These are phyloP conservation scores for Stratiolaelaps scimitus DNA, from an alignment of 1,140 invertebrate genomes.

Conservation along the genomic window DNA sequence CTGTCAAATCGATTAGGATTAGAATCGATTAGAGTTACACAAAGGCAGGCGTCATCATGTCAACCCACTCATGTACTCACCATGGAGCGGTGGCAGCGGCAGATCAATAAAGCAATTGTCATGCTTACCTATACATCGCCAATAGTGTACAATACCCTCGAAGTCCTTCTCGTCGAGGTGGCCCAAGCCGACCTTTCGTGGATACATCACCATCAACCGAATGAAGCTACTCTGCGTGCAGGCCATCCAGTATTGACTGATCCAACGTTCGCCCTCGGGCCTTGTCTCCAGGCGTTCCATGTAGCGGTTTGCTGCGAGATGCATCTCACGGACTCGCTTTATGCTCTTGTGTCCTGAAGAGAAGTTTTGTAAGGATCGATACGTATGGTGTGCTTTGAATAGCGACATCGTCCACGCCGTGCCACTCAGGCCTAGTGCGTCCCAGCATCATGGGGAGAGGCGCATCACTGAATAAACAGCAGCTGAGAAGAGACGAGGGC, in stretches of 20 bases:
- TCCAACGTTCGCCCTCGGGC: constrained; percentile 34
- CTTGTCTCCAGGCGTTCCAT: constrained; percentile 5
- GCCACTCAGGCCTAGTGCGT: too few species aligned
- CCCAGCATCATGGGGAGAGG: too few species aligned
- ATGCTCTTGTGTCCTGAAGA: constrained; percentile 12
- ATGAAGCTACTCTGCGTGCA: constrained; percentile 58
- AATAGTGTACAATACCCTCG: constrained; percentile 63
- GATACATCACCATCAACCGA: constrained; percentile 55
- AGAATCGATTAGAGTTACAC: too few species aligned
- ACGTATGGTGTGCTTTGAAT: too few species aligned
- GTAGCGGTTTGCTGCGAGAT: constrained; percentile 13
- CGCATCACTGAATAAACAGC: too few species aligned
- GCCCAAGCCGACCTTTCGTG: constrained; percentile 51
- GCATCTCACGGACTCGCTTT: constrained; percentile 1
- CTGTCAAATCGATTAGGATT: too few species aligned
- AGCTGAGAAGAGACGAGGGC: too few species aligned
- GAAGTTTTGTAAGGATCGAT: neutral
- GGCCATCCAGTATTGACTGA: constrained; percentile 64
- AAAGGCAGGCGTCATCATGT: too few species aligned
- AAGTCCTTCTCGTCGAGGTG: constrained; percentile 47
- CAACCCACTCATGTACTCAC: too few species aligned
- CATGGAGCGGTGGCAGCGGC: too few species aligned
- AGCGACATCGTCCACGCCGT: too few species aligned
- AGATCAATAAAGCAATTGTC: neutral
- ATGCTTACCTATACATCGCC: constrained; percentile 56